Percentiles rank a stretch among this genome's conserved stretches.
These are phyloP conservation scores for Zaprionus lineosus DNA, from an alignment of 2,888 invertebrate genomes.

Conservation along the genomic window DNA sequence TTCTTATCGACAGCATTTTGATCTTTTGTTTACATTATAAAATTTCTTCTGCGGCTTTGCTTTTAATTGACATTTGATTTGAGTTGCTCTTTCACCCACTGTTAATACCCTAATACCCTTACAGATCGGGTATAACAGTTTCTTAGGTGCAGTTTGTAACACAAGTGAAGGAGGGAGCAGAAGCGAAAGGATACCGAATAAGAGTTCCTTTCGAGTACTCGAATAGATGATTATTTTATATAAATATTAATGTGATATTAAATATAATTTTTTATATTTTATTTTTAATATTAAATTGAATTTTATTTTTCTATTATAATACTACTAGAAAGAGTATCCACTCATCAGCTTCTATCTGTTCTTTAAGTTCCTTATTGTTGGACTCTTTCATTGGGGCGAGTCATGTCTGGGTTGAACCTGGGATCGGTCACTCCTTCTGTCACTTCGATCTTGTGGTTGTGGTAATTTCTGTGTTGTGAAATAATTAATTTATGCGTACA, in stretches of 20 bases:
- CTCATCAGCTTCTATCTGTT: too few species aligned
- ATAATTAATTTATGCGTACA: conserved; percentile 76
- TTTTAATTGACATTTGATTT: conserved; percentile 53
- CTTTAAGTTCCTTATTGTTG: neutral
- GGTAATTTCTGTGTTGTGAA: conserved; percentile 56
- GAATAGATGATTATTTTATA: too few species aligned
- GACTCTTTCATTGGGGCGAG: neutral
- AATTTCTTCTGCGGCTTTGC: conserved; percentile 33
- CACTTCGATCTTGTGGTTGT: conserved; percentile 14
- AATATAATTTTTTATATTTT: too few species aligned
- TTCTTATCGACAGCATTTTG: conserved; percentile 56
- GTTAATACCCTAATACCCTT: neutral
- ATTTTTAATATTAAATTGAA: too few species aligned
- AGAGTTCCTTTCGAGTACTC: too few species aligned
- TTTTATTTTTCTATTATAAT: too few species aligned
- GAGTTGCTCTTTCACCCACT: neutral
- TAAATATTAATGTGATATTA: too few species aligned
- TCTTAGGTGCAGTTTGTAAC: neutral
- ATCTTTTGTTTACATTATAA: conserved; percentile 63
- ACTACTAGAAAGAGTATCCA: too few species aligned
- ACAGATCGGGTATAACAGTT: too few species aligned
- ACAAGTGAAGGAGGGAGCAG: too few species aligned
- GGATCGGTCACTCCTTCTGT: neutral
- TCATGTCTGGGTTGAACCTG: too few species aligned
- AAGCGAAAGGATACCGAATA: too few species aligned